Evolutionary conservation across 2,888 invertebrate species (phyloP), one percentile per base, ranked within the genome.

Genomic region (Tetramorium bicarinatum): DNA sequence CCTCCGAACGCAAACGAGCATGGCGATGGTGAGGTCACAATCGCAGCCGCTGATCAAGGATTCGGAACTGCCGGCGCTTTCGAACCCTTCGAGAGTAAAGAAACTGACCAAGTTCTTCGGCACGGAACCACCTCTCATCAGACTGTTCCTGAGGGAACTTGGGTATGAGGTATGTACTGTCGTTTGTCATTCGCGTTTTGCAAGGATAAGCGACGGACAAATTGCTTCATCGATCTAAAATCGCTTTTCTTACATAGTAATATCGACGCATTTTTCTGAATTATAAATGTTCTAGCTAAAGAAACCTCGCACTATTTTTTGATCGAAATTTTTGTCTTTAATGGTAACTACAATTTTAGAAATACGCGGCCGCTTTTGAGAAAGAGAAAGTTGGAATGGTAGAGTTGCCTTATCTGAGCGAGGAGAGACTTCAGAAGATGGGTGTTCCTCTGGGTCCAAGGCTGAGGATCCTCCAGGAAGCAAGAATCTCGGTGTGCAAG

Each of bases 41-140:
- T 97, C 97, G 59, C 96, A 96, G 91, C 96, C 97, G 21, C 95
- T 97, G 92, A 94, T 93, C 92, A 95, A 93, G 88, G 94, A 94
- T 87, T 95, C 95, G 85, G 97, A 97, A 93, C 95, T 97, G 66
- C 97, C 96, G 90, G 97, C 97, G 76, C 96, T 98, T 92, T 97
- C 98, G 89, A 98, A 98, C 95, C 98, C 98, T 0, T 97, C 97
- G 87, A 96, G 98, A 85, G 98, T 98, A 29, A 98, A 98, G 94
- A 97, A 98, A 92, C 96, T 98, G 88, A 98, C 98, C 83, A 98
- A 98, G 96, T 98, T 99, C 96, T 99, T 99, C 95, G 99, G 98
- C 41, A 98, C 98, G 94, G 98, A 99, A 95, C 98, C 98, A 47
- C 98, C 98, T 13, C 96, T 98, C 88, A 97, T 98, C 95, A 96